These are phyloP conservation scores for Habrosyne pyritoides DNA, from an alignment of 2,888 invertebrate species.

Conservation along the genomic window DNA sequence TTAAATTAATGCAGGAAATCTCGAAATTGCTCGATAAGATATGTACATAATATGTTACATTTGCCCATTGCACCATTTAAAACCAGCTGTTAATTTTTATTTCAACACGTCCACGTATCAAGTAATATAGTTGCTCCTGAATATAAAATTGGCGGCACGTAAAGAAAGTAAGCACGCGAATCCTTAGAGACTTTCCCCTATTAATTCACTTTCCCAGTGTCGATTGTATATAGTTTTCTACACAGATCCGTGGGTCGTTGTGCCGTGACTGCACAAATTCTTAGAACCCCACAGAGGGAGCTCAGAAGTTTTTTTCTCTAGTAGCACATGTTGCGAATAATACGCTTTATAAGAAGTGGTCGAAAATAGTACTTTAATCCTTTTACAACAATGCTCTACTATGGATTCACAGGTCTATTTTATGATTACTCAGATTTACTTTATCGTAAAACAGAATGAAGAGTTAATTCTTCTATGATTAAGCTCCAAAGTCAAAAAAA, in stretches of 20 bases:
- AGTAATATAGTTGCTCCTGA: conserved; percentile 28
- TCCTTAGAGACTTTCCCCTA: conserved; percentile 78
- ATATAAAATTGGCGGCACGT: conserved; percentile 51
- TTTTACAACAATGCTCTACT: too few relatives aligned
- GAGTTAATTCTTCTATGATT: too few relatives aligned
- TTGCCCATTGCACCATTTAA: not conserved
- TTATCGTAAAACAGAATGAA: too few relatives aligned
- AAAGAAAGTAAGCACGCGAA: conserved; percentile 63
- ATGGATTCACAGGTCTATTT: too few relatives aligned
- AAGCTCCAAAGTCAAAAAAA: too few relatives aligned
- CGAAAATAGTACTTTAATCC: too few relatives aligned
- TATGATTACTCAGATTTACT: too few relatives aligned
- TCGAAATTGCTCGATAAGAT: not conserved
- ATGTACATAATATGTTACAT: not conserved
- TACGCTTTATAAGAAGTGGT: too few relatives aligned
- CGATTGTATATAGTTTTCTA: conserved; percentile 38
- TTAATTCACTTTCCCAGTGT: conserved; percentile 75
- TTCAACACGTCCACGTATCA: conserved; percentile 1
- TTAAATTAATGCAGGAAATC: not conserved
- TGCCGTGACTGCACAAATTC: conserved; percentile 18
- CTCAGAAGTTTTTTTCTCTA: too few relatives aligned
- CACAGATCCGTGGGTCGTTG: conserved; percentile 25
- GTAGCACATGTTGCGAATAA: too few relatives aligned
- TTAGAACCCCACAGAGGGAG: not conserved
- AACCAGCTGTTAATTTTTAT: conserved; percentile 7